These are phyloP conservation scores for Drosophila teissieri DNA, from an alignment of 1,140 invertebrate species.

Conservation along the genomic window DNA sequence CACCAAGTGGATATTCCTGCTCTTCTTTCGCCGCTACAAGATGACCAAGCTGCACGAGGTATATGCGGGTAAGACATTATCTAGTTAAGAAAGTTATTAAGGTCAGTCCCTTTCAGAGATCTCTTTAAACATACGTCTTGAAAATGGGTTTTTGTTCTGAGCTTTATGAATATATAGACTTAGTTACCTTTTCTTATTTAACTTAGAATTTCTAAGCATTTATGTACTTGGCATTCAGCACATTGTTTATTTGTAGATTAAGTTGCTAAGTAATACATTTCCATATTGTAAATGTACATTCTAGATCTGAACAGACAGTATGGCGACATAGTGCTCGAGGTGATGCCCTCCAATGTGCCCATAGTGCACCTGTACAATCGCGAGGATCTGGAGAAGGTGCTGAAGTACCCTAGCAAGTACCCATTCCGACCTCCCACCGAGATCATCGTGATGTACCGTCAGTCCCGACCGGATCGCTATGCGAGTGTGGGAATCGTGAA, in stretches of 20 bases:
- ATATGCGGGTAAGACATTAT: slow-evolving; percentile 88
- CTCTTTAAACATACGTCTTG: too few species aligned
- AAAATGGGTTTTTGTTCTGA: not conserved
- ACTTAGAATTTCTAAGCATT: too few species aligned
- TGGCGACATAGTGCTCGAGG: slow-evolving; percentile 91
- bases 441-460: slow-evolving; percentile 91
- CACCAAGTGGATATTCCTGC: slow-evolving; percentile 90
- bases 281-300: not conserved
- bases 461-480: slow-evolving; percentile 90
- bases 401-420: slow-evolving; percentile 89
- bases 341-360: slow-evolving; percentile 89
- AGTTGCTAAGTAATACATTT: too few species aligned
- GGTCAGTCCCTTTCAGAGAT: not conserved
- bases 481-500: slow-evolving; percentile 92
- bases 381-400: slow-evolving; percentile 91
- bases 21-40: slow-evolving; percentile 88
- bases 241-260: too few species aligned
- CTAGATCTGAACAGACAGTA: slow-evolving; percentile 89
- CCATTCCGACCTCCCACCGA: slow-evolving; percentile 93
- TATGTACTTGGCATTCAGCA: too few species aligned
- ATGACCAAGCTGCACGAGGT: slow-evolving; percentile 92
- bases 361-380: slow-evolving; percentile 91
- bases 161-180: not conserved
- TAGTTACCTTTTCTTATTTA: too few species aligned
- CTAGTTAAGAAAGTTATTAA: not conserved